These are phyloP conservation scores for Ciona savignyi DNA, from an alignment of 23 tunicate species.

Conservation along the genomic window DNA sequence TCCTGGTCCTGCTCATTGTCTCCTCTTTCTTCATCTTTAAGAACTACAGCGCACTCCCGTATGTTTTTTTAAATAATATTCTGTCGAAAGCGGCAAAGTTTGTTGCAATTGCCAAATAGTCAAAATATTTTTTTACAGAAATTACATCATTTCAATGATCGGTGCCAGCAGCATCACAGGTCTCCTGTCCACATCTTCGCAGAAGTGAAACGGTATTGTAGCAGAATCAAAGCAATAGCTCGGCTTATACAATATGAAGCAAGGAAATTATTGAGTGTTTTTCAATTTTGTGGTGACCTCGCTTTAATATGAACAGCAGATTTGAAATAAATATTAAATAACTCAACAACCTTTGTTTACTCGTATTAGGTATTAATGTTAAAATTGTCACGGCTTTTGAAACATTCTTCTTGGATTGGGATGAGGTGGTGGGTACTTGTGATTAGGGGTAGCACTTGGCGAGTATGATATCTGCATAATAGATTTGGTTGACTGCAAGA, in stretches of 20 bases:
- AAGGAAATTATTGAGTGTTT: too few relatives aligned
- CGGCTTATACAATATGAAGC: too few relatives aligned
- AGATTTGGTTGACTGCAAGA: neutral
- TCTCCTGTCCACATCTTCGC: slow-evolving; percentile 77
- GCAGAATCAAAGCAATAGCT: too few relatives aligned
- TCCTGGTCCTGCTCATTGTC: slow-evolving; percentile 55
- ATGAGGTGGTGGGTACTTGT: slow-evolving; percentile 15
- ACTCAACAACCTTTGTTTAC: too few relatives aligned
- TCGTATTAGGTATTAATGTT: too few relatives aligned
- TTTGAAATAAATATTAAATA: slow-evolving; percentile 6
- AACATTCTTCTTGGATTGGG: slow-evolving; percentile 6
- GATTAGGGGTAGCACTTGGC: slow-evolving; percentile 16
- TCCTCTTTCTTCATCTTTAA: slow-evolving; percentile 64
- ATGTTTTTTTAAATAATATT: slow-evolving; percentile 16
- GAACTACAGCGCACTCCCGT: slow-evolving; percentile 55
- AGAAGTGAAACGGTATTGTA: too few relatives aligned
- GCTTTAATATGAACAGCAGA: neutral
- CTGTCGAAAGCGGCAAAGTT: too few relatives aligned
- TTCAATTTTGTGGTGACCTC: neutral
- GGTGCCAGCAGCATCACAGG: slow-evolving; percentile 80
- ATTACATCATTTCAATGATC: slow-evolving; percentile 64
- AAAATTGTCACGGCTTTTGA: slow-evolving; percentile 11
- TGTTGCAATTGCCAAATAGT: too few relatives aligned
- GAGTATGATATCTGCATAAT: slow-evolving; percentile 5
- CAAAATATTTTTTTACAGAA: slow-evolving; percentile 3